Base-by-base conservation (phyloP, 1,140 invertebrate genomes). In the Oscheius sp. region DNA sequence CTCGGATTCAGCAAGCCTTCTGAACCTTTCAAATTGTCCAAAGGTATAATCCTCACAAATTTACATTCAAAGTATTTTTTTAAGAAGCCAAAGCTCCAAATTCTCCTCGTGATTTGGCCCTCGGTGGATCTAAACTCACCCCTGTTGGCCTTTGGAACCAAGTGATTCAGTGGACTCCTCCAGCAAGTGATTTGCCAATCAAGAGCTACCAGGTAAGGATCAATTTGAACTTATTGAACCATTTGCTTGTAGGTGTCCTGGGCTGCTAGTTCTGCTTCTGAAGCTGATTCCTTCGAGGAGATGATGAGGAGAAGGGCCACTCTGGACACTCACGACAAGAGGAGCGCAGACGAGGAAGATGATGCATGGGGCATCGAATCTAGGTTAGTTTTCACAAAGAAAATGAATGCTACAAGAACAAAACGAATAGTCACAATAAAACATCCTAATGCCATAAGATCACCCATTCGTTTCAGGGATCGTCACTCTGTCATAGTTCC, bases 21-120 rank as follows among this genome's bases (percentile, higher is more conserved):
- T 18, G 63, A 63, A 26, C 73, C 80, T 26, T 82, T 82, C 64
- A 82, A 82, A 67, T 68, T 82, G 2, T 74, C 80, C 15, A 83
- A 83, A 68, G 78, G 66, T 52, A 20, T 15, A 10, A 31, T 28
- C 18, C 29, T 10, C 7, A 34, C 20, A 7, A n/a, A 3, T 32
- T 2, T 2, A 1, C 10, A 29, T 59, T 32, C n/a, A 13, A 35
- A 59, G 7, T 4, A 1, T 2, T 26, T 10, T 10, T 32, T 70
- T 31, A 23, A 69, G 76, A 81, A 70, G 76, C 77, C 1, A 74
- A 77, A n/a, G 78, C 80, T n/a, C 79, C 79, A 7, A 42, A 64
- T 23, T 58, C 76, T 7, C 80, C 80, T 13, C 59, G 46, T 10
- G 82, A 81, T 63, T 36, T 82, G 13, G 75, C 80, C 2, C 55